phyloP scores from a whole-genome alignment of 2,888 invertebrate species.

The Brachylomia viminalis region DNA sequence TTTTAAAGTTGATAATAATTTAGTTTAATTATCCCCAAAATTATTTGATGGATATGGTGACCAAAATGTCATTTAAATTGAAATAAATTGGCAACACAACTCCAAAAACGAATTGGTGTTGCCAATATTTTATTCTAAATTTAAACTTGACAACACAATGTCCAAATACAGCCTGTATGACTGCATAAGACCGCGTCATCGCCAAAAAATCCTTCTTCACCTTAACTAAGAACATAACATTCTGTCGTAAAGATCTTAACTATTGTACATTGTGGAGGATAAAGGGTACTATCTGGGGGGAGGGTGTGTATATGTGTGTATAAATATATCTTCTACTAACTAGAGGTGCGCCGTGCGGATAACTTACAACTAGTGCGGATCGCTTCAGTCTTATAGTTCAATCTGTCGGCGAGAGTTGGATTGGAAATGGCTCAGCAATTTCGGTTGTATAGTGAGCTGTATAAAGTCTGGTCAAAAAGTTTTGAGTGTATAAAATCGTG shows the following conservation, averaged over 20 bases:
- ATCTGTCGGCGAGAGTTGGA: slow-evolving; percentile 50
- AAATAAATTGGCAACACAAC: slow-evolving; percentile 39
- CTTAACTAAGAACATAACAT: slow-evolving; percentile 75
- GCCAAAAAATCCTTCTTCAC: slow-evolving; percentile 2
- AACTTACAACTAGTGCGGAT: slow-evolving; percentile 73
- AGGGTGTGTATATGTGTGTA: slow-evolving; percentile 81
- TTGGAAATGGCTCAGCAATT: slow-evolving; percentile 42
- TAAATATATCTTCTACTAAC: slow-evolving; percentile 85
- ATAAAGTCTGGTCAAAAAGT: slow-evolving; percentile 48
- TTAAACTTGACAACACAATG: background rate
- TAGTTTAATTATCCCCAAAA: background rate
- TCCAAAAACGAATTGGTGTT: slow-evolving; percentile 26
- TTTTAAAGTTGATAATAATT: background rate
- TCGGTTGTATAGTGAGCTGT: slow-evolving; percentile 42
- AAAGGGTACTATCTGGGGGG: slow-evolving; percentile 72
- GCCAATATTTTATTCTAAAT: slow-evolving; percentile 15
- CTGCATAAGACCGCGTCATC: background rate
- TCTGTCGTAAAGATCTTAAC: slow-evolving; percentile 76
- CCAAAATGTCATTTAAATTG: background rate
- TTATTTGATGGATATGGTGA: background rate
- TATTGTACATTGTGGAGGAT: slow-evolving; percentile 89
- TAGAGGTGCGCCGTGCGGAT: slow-evolving; percentile 79
- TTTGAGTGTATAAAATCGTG: slow-evolving; percentile 54
- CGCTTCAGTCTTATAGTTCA: slow-evolving; percentile 85
- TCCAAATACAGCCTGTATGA: background rate